These are phyloP conservation scores for Allophyes oxyacanthae DNA, from an alignment of 2,888 invertebrate genomes.

Conservation along the genomic window DNA sequence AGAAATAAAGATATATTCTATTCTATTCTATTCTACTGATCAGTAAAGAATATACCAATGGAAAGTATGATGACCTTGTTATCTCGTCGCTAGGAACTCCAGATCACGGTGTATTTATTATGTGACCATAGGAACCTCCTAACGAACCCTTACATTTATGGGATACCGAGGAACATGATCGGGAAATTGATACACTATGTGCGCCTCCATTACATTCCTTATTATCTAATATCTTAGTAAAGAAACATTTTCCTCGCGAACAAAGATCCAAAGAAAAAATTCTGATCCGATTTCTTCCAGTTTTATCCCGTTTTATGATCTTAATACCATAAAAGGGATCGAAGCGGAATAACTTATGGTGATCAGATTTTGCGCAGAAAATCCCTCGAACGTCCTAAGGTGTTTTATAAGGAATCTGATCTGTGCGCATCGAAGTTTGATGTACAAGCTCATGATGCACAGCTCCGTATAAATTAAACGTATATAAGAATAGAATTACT, in stretches of 20 bases:
- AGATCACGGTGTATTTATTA: too few species aligned
- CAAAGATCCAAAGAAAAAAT: conserved; percentile 34
- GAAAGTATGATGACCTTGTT: conserved; percentile 33
- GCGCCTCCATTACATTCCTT: conserved; percentile 26
- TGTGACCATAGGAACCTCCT: conserved; percentile 14
- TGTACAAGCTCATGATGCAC: too few species aligned
- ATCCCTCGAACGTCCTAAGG: conserved; percentile 25
- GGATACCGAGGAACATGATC: conserved; percentile 26
- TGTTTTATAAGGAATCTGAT: conserved; percentile 30
- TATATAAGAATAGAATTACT: too few species aligned
- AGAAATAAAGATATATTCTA: too few species aligned
- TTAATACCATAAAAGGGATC: conserved; percentile 59
- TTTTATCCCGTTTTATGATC: conserved; percentile 58
- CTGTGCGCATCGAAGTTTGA: conserved; percentile 1
- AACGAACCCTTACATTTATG: conserved; percentile 19
- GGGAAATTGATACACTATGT: conserved; percentile 18
- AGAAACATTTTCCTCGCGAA: conserved; percentile 30
- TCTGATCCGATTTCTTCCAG: conserved; percentile 44
- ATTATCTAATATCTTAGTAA: conserved; percentile 15
- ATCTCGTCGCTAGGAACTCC: conserved; percentile 30
- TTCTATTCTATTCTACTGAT: too few species aligned
- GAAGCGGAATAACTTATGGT: conserved; percentile 55
- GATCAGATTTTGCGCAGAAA: conserved; percentile 56
- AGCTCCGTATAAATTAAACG: too few species aligned
- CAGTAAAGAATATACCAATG: background rate